Conservation (phyloP, 2,797 vertebrate species). For the Florisuga fusca region DNA sequence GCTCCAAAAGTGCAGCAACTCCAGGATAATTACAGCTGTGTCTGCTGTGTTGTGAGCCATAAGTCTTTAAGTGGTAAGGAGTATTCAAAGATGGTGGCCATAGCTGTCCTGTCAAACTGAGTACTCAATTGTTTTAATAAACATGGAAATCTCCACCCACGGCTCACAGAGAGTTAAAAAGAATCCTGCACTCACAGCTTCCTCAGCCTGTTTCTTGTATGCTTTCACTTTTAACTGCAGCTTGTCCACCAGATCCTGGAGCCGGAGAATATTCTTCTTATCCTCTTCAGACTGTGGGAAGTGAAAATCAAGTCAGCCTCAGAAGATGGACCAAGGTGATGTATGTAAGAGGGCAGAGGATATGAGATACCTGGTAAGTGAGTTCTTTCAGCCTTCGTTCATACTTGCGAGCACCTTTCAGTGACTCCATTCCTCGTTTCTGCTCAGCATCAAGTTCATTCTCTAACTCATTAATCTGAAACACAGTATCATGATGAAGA, state of each 20-base stretch:
- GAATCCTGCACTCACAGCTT: slow-evolving; percentile 83
- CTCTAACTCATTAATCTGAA: slow-evolving; percentile 85
- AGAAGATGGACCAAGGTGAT: rapidly evolving
- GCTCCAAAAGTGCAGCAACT: neutral
- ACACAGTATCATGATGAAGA: neutral
- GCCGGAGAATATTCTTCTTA: slow-evolving; percentile 87
- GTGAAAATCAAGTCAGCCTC: neutral
- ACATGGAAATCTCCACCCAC: neutral
- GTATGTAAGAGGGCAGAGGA: rapidly evolving
- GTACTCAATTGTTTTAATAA: neutral
- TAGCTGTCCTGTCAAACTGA: neutral
- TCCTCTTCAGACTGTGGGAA: slow-evolving; percentile 88
- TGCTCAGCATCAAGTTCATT: slow-evolving; percentile 84
- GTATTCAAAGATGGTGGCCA: neutral
- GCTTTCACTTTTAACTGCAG: slow-evolving; percentile 93
- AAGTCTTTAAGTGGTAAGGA: neutral
- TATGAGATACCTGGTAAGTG: slow-evolving; percentile 82
- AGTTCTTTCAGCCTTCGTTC: slow-evolving; percentile 87
- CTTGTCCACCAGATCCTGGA: slow-evolving; percentile 93
- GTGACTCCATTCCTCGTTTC: slow-evolving; percentile 80
- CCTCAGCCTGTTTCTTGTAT: slow-evolving; percentile 91
- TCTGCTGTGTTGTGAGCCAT: neutral
- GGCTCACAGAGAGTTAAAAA: neutral
- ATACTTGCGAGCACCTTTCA: slow-evolving; percentile 85
- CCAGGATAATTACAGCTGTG: neutral